A percentile compares a stretch with the other conserved stretches of the same genome.
phyloP scores from a whole-genome alignment of 2,113 vertebrate genomes.

The Tragelaphus buxtoni region DNA sequence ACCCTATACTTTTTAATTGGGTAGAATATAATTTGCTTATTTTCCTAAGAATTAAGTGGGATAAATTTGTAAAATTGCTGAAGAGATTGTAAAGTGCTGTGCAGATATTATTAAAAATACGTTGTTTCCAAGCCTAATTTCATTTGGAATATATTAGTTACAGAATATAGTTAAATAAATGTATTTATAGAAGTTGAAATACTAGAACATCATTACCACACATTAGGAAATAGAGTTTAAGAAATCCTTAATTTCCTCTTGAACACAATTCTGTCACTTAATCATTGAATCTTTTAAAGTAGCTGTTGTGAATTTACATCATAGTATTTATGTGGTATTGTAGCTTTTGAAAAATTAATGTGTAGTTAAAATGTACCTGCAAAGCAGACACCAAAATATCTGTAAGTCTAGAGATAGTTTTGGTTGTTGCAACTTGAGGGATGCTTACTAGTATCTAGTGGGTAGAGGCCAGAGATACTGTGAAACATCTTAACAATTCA shows the following conservation, averaged over 20 bases:
- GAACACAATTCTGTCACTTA: background rate
- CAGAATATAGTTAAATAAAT: background rate
- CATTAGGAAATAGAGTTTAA: background rate
- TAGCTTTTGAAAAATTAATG: background rate
- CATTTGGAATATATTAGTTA: background rate
- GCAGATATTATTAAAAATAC: background rate
- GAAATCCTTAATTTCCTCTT: background rate
- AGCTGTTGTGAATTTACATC: background rate
- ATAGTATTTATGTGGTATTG: background rate
- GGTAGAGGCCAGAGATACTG: background rate
- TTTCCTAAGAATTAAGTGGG: background rate
- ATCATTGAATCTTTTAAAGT: background rate
- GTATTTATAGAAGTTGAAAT: background rate
- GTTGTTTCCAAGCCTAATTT: background rate
- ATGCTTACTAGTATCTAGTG: background rate
- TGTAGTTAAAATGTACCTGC: background rate
- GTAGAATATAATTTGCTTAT: background rate
- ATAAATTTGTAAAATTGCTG: slow-evolving; percentile 1
- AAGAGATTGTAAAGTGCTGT: background rate
- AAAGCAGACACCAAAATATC: background rate
- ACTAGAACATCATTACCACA: background rate
- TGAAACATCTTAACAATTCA: background rate
- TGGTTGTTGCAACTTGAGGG: background rate
- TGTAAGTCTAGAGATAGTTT: background rate
- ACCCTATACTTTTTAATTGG: background rate